A percentile compares a stretch with the other conserved stretches of the same genome.
Evolutionary conservation across 2,888 invertebrate genomes (phyloP).

Genomic region (Caenorhabditis sinica): DNA sequence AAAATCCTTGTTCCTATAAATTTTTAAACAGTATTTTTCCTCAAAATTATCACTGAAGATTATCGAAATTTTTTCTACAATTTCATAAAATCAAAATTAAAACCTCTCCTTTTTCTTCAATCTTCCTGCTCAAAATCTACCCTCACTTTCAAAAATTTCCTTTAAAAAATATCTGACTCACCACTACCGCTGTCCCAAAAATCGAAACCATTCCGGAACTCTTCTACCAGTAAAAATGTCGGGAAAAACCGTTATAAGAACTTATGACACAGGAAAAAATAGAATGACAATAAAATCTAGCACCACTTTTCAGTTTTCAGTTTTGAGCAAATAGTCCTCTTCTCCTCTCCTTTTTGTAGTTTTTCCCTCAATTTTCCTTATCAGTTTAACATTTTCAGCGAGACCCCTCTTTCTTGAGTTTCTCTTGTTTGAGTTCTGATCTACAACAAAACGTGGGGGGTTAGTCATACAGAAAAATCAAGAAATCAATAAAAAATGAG

Average conservation of each 20-base stretch:
- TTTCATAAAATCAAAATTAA: background rate
- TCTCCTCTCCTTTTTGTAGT: conserved; percentile 5
- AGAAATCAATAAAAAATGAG: background rate
- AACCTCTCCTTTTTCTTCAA: background rate
- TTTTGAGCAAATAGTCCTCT: conserved; percentile 4
- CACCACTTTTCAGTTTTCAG: background rate
- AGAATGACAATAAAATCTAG: conserved; percentile 5
- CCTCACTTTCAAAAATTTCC: background rate
- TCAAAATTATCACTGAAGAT: too few relatives aligned
- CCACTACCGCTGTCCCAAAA: background rate
- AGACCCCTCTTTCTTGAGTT: background rate
- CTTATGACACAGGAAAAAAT: background rate
- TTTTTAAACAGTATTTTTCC: too few relatives aligned
- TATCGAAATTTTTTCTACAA: too few relatives aligned
- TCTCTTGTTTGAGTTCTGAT: conserved; percentile 3
- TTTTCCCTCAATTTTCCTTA: background rate
- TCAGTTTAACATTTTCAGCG: conserved; percentile 16
- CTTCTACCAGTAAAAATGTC: background rate
- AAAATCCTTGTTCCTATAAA: too few relatives aligned
- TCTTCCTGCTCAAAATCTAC: background rate
- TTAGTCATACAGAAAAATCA: background rate
- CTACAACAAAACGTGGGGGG: background rate
- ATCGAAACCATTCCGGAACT: conserved; percentile 5
- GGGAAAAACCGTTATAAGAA: background rate
- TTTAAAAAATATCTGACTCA: background rate